Conservation (phyloP, 2,888 invertebrate species). For the Euzophera pinguis region DNA sequence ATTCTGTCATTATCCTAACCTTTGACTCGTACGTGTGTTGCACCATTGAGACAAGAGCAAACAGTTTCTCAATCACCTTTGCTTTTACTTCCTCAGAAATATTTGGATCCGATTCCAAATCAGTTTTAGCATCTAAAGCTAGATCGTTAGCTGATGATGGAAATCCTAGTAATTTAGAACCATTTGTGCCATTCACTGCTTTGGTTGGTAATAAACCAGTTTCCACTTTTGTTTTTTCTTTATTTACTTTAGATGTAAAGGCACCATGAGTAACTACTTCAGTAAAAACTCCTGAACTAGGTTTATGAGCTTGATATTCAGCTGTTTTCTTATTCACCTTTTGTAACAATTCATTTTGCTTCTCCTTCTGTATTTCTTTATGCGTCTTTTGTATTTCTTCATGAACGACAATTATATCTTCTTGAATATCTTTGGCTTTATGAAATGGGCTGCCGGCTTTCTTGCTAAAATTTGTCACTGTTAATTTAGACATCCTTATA, state of each 20-base stretch:
- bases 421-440: constrained; percentile 30
- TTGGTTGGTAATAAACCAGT: constrained; percentile 32
- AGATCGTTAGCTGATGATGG: constrained; percentile 73
- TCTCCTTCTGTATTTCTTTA: constrained; percentile 63
- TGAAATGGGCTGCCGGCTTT: constrained; percentile 39
- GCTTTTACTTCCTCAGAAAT: constrained; percentile 65
- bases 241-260: constrained; percentile 56
- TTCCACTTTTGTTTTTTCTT: constrained; percentile 46
- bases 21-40: constrained; percentile 72
- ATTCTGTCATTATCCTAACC: constrained; percentile 66
- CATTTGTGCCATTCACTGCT: constrained; percentile 39
- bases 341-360: constrained; percentile 58
- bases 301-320: constrained; percentile 64
- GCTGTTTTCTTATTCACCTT: constrained; percentile 65
- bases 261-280: constrained; percentile 71
- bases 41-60: constrained; percentile 67
- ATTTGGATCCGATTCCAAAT: constrained; percentile 68
- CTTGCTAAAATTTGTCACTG: constrained; percentile 60
- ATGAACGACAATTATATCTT: constrained; percentile 37
- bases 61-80: constrained; percentile 67
- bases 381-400: constrained; percentile 57
- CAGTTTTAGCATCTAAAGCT: constrained; percentile 67
- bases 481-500: constrained; percentile 54
- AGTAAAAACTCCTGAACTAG: constrained; percentile 66
- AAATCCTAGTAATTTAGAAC: constrained; percentile 60